Evolutionary conservation across 1,140 invertebrate species (phyloP).

Genomic region (Drosophila tani): DNA sequence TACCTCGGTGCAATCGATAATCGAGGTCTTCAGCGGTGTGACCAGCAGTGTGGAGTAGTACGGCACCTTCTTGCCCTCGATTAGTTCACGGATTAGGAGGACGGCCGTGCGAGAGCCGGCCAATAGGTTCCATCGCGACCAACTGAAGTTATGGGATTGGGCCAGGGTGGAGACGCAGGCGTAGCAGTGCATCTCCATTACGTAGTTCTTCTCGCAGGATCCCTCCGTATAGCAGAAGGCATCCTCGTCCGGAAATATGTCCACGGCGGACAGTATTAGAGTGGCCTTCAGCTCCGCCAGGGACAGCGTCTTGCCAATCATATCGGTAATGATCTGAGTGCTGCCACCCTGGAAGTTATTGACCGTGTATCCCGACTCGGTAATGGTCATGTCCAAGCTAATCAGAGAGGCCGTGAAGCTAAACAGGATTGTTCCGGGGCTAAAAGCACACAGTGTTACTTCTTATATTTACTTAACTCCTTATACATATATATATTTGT

Average conservation of each 20-base stretch:
- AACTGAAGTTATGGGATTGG: constrained; percentile 92
- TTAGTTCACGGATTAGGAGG: constrained; percentile 90
- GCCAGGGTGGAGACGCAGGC: constrained; percentile 92
- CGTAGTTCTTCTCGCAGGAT: constrained; percentile 89
- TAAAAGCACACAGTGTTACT: not conserved
- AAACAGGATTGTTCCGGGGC: constrained; percentile 86
- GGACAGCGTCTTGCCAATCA: constrained; percentile 78
- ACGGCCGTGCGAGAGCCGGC: constrained; percentile 89
- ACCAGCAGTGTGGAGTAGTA: constrained; percentile 87
- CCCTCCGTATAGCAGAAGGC: constrained; percentile 92
- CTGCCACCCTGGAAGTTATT: constrained; percentile 82
- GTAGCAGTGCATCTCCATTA: constrained; percentile 92
- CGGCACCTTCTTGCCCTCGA: constrained; percentile 87
- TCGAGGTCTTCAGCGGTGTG: constrained; percentile 87
- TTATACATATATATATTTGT: not conserved
- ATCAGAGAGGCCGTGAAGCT: constrained; percentile 89
- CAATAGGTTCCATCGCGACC: constrained; percentile 94
- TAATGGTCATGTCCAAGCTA: constrained; percentile 89
- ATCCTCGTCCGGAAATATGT: constrained; percentile 95
- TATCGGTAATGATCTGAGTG: constrained; percentile 70
- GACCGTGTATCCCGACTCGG: constrained; percentile 85
- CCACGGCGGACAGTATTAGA: constrained; percentile 88
- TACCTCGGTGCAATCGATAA: constrained; percentile 90
- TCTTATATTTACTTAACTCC: not conserved
- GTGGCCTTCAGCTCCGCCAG: constrained; percentile 73